Conservation (phyloP, 2,797 vertebrate species). For the Enteromius radiatus region DNA sequence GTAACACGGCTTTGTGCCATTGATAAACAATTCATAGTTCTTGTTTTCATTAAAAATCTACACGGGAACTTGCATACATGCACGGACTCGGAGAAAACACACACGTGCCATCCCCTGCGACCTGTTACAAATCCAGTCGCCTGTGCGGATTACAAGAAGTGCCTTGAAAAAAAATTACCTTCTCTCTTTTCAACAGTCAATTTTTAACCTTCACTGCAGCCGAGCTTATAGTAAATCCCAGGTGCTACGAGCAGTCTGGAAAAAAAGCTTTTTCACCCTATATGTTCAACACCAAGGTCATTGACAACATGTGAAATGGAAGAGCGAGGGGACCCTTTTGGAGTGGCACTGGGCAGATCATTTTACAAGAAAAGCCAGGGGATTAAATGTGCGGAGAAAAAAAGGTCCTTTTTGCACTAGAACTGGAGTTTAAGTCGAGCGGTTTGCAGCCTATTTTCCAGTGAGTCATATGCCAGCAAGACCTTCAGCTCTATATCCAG, state of each 20-base stretch:
- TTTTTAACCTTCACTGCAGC: constrained; percentile 63
- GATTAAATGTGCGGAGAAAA: constrained; percentile 60
- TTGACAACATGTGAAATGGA: constrained; percentile 63
- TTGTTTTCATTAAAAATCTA: constrained; percentile 32
- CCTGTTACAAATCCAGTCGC: constrained; percentile 63
- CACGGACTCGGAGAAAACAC: not conserved
- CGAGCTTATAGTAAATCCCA: constrained; percentile 67
- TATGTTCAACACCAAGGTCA: constrained; percentile 69
- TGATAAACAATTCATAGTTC: constrained; percentile 29
- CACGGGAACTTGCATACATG: constrained; percentile 13
- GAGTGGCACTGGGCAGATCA: constrained; percentile 57
- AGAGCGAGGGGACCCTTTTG: constrained; percentile 50
- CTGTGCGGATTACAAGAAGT: constrained; percentile 64
- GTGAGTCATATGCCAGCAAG: constrained; percentile 52
- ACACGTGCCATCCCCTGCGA: constrained; percentile 38
- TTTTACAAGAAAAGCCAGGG: constrained; percentile 63
- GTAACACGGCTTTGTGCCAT: not conserved
- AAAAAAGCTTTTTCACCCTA: constrained; percentile 67
- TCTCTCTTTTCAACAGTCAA: constrained; percentile 67
- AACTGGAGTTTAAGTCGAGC: constrained; percentile 45
- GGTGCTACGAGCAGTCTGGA: constrained; percentile 56
- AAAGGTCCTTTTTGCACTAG: constrained; percentile 30
- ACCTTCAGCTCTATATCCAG: constrained; percentile 45
- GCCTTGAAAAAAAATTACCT: constrained; percentile 65
- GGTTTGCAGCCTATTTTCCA: constrained; percentile 36